Evolutionary conservation across 2,888 invertebrate species (phyloP).

Genomic region (Slavum lentiscoides): DNA sequence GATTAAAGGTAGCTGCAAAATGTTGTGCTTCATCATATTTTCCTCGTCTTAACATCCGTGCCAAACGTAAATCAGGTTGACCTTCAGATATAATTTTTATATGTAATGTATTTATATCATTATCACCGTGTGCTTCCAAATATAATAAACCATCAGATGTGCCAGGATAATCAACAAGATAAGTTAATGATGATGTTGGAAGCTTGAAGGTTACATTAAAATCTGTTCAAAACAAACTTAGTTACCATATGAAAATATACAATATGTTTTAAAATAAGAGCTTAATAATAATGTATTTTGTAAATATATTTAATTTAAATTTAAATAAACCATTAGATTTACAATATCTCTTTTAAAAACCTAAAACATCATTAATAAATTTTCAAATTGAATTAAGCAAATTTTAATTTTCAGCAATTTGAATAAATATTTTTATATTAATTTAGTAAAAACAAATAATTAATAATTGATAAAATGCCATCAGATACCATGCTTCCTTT

Average conservation of each 20-base stretch:
- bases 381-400: no score
- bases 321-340: no score
- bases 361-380: no score
- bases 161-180: slow-evolving; percentile 58
- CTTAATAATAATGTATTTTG: no score
- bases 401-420: no score
- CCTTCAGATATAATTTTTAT: slow-evolving; percentile 61
- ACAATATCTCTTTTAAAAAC: no score
- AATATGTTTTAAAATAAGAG: neutral
- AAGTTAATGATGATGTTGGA: slow-evolving; percentile 57
- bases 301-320: no score
- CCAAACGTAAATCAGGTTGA: slow-evolving; percentile 61
- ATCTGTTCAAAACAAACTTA: slow-evolving; percentile 6
- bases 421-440: no score
- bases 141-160: slow-evolving; percentile 59
- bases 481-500: no score
- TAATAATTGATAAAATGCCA: no score
- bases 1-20: slow-evolving; percentile 61
- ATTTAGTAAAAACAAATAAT: no score
- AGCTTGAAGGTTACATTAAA: slow-evolving; percentile 58
- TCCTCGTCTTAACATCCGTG: slow-evolving; percentile 61
- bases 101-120: slow-evolving; percentile 58
- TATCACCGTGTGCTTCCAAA: slow-evolving; percentile 58
- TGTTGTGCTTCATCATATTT: slow-evolving; percentile 62
- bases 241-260: neutral